Percentiles rank a stretch among this genome's conserved stretches.
phyloP scores from a whole-genome alignment of 2,888 invertebrate species.

The Carterocephalus palaemon region DNA sequence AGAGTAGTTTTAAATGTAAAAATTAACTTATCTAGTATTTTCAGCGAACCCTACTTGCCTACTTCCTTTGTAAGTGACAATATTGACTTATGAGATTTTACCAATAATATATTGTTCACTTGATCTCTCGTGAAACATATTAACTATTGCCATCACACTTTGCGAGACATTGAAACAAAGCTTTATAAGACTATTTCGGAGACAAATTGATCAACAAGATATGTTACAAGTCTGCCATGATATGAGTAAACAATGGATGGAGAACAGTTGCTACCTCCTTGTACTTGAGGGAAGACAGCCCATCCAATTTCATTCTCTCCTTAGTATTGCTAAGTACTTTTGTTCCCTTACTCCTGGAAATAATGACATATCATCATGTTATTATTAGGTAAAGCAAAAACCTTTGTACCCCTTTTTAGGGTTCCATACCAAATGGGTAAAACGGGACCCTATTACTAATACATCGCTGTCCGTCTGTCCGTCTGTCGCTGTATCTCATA shows the following conservation, averaged over 20 bases:
- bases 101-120: too few species aligned
- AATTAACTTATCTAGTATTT: too few species aligned
- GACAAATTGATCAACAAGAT: conserved; percentile 34
- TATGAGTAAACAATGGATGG: conserved; percentile 81
- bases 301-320: conserved; percentile 77
- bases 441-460: too few species aligned
- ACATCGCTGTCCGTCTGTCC: background rate
- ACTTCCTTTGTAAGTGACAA: too few species aligned
- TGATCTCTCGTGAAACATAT: conserved; percentile 21
- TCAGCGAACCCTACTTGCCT: too few species aligned
- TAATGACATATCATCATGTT: conserved; percentile 18
- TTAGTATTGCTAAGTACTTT: conserved; percentile 65
- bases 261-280: conserved; percentile 76
- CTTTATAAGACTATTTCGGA: conserved; percentile 1
- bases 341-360: conserved; percentile 69
- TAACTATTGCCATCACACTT: conserved; percentile 3
- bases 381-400: too few species aligned
- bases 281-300: conserved; percentile 80
- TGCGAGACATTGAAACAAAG: conserved; percentile 5
- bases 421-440: too few species aligned
- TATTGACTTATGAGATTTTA: too few species aligned
- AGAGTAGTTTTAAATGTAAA: too few species aligned
- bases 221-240: conserved; percentile 77
- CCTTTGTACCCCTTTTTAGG: too few species aligned
- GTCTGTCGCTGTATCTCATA: background rate